Conservation (phyloP, 1,140 invertebrate species). For the Plectrocnemia conspersa region DNA sequence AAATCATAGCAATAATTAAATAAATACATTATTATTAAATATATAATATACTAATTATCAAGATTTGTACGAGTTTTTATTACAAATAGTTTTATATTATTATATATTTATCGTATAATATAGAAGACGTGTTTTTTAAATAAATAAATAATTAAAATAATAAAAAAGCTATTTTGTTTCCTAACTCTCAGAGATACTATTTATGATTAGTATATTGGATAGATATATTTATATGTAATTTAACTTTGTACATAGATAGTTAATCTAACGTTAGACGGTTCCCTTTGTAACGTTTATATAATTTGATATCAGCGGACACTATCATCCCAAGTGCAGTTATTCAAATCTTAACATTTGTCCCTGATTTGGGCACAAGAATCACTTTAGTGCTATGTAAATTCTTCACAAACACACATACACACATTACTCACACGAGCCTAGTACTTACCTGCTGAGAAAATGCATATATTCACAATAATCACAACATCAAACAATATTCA, state of each 20-base stretch:
- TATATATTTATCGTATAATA: no score
- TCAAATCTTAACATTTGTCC: constrained; percentile 54
- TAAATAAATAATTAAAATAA: no score
- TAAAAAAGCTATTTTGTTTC: constrained; percentile 55
- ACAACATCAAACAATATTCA: background rate
- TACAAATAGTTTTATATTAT: constrained; percentile 52
- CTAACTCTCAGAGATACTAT: constrained; percentile 54
- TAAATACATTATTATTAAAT: constrained; percentile 35
- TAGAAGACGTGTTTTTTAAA: constrained; percentile 49
- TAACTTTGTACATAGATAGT: constrained; percentile 43
- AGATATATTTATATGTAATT: constrained; percentile 52
- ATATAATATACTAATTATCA: constrained; percentile 50
- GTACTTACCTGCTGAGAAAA: constrained; percentile 25
- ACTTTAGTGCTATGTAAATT: constrained; percentile 31
- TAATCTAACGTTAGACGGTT: constrained; percentile 42
- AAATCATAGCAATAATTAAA: constrained; percentile 9
- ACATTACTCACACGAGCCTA: constrained; percentile 24
- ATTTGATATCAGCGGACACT: constrained; percentile 30
- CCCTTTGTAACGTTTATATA: constrained; percentile 32
- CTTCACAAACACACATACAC: no score
- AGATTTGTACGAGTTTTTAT: constrained; percentile 50
- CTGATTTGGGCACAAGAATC: constrained; percentile 31
- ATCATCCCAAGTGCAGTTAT: constrained; percentile 52
- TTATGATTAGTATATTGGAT: constrained; percentile 51
- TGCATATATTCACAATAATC: constrained; percentile 6